Conservation (phyloP, 2,888 invertebrate species). For the Arctia plantaginis region DNA sequence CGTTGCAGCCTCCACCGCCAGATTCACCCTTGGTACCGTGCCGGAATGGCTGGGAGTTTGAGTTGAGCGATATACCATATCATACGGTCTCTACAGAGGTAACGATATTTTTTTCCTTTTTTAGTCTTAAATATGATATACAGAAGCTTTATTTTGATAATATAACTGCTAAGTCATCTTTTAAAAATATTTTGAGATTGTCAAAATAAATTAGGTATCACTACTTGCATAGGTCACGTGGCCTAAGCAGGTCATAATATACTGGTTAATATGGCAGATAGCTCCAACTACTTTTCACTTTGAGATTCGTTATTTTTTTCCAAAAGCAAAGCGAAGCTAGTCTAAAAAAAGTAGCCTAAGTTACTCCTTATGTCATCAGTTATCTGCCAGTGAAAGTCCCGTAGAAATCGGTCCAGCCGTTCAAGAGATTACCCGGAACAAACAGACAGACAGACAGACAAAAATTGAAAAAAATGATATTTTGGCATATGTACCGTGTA, state of each 20-base stretch:
- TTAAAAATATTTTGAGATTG: neutral
- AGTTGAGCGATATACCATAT: constrained; percentile 74
- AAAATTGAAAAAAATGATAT: too few species aligned
- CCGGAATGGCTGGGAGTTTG: constrained; percentile 74
- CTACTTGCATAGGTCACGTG: neutral
- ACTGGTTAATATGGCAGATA: neutral
- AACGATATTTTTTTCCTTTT: neutral
- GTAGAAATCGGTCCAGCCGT: too few species aligned
- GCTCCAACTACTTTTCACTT: too few species aligned
- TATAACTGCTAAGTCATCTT: neutral
- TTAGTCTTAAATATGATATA: neutral
- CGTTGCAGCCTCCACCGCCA: constrained; percentile 61
- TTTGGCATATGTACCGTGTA: too few species aligned
- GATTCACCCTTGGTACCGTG: constrained; percentile 65
- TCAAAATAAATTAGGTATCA: neutral
- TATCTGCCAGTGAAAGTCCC: too few species aligned
- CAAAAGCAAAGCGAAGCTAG: too few species aligned
- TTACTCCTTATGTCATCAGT: too few species aligned
- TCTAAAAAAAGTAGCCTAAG: too few species aligned
- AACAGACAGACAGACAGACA: too few species aligned
- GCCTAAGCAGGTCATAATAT: neutral
- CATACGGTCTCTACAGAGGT: constrained; percentile 77
- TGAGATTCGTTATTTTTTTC: too few species aligned
- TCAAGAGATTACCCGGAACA: too few species aligned
- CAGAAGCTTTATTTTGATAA: neutral